These are phyloP conservation scores for Trissonchulus sp. DNA, from an alignment of 2,888 invertebrate genomes.

Conservation along the genomic window DNA sequence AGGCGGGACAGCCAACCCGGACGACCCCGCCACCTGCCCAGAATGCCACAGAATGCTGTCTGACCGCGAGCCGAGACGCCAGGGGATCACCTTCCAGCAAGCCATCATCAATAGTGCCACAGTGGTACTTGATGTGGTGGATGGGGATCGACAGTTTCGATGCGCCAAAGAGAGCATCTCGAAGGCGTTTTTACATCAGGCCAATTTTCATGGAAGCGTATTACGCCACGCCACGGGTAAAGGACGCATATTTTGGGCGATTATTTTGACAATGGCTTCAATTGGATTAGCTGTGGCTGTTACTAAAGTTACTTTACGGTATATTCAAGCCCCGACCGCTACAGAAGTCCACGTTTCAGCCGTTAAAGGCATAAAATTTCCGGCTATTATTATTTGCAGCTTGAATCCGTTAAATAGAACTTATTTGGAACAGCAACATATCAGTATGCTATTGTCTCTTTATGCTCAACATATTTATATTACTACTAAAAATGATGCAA, in stretches of 20 bases:
- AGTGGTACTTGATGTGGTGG: conserved; percentile 5
- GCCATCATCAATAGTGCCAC: conserved; percentile 11
- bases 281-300: conserved; percentile 13
- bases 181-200: conserved; percentile 9
- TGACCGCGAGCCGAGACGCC: neutral
- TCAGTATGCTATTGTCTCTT: neutral
- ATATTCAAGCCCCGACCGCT: conserved; percentile 24
- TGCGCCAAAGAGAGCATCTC: neutral
- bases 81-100: neutral
- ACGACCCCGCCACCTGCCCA: too few relatives aligned
- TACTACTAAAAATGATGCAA: conserved; percentile 24
- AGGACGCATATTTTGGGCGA: conserved; percentile 21
- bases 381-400: neutral
- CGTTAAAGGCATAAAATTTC: conserved; percentile 20
- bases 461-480: conserved; percentile 26
- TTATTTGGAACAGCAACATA: neutral
- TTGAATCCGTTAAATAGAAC: conserved; percentile 14
- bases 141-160: neutral
- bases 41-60: too few relatives aligned
- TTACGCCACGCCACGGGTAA: conserved; percentile 9
- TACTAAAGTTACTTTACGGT: conserved; percentile 18
- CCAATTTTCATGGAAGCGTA: conserved; percentile 25
- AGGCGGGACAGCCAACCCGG: too few relatives aligned
- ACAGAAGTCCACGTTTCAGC: conserved; percentile 15
- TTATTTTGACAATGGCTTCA: neutral